phyloP scores from a whole-genome alignment of 1,140 invertebrate species.

The Physella acuta region DNA sequence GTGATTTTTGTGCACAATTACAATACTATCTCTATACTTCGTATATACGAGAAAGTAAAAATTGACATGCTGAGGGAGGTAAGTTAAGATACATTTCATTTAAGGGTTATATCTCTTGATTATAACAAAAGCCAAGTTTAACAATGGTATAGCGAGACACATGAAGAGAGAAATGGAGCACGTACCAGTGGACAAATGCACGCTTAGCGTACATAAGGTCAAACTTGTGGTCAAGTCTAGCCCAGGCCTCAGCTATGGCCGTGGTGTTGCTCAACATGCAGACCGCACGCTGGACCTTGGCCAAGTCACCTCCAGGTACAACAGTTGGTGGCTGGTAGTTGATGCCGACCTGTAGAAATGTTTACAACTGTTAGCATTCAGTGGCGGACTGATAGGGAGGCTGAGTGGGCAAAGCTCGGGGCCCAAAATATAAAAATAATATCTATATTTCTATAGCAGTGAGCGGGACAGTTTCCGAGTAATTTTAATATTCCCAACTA shows the following conservation, averaged over 20 bases:
- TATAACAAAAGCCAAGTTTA: neutral
- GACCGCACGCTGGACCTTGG: slow-evolving; percentile 4
- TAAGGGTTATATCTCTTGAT: neutral
- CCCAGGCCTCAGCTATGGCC: slow-evolving; percentile 8
- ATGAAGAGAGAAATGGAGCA: neutral
- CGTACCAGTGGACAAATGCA: slow-evolving; percentile 9
- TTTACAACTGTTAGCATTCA: neutral
- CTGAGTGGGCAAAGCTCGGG: neutral
- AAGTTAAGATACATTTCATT: neutral
- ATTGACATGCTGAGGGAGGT: neutral
- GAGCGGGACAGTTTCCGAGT: neutral
- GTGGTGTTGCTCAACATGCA: slow-evolving; percentile 15
- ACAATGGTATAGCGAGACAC: neutral
- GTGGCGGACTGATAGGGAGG: neutral
- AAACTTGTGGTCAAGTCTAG: slow-evolving; percentile 11
- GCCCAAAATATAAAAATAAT: neutral
- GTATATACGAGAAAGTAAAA: too few relatives aligned
- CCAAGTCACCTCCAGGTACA: slow-evolving; percentile 8
- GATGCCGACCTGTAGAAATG: neutral
- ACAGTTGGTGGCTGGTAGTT: slow-evolving; percentile 17
- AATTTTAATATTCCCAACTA: neutral
- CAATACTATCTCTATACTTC: neutral
- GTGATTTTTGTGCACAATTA: neutral
- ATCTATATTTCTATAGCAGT: neutral
- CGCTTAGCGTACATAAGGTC: slow-evolving; percentile 13